These are phyloP conservation scores for Mactromeris polynyma DNA, from an alignment of 2,888 invertebrate genomes.

Conservation along the genomic window DNA sequence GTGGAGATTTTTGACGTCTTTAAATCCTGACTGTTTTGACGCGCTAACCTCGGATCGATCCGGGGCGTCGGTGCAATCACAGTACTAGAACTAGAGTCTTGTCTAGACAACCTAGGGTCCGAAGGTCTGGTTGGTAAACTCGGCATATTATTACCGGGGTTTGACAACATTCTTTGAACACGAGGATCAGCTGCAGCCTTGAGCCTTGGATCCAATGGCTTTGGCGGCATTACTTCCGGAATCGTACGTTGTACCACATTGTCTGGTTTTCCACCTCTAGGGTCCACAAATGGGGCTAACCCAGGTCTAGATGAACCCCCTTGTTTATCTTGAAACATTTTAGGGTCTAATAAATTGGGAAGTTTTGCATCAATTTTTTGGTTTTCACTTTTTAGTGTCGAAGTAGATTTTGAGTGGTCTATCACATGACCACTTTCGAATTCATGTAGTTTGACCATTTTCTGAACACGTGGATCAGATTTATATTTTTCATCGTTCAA, in stretches of 20 bases:
- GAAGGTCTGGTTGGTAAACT: conserved; percentile 46
- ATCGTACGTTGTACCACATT: conserved; percentile 44
- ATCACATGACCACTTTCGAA: conserved; percentile 66
- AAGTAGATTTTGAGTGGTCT: conserved; percentile 58
- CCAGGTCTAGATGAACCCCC: conserved; percentile 52
- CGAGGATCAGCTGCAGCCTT: conserved; percentile 26
- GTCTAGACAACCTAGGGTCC: conserved; percentile 70
- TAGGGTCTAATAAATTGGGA: conserved; percentile 56
- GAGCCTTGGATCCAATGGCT: conserved; percentile 66
- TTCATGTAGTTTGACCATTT: conserved; percentile 71
- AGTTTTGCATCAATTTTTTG: conserved; percentile 41
- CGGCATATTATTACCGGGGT: conserved; percentile 17
- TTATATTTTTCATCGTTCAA: conserved; percentile 74
- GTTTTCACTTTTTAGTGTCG: conserved; percentile 46
- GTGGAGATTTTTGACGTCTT: conserved; percentile 45
- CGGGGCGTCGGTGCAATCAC: conserved; percentile 40
- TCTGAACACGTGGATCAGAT: conserved; percentile 81
- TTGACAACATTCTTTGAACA: conserved; percentile 40
- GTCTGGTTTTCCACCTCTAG: conserved; percentile 49
- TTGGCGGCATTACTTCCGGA: conserved; percentile 47
- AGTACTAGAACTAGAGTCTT: conserved; percentile 61
- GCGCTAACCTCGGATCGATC: conserved; percentile 54
- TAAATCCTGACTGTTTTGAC: conserved; percentile 62
- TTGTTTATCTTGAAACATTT: conserved; percentile 58
- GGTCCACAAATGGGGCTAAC: conserved; percentile 68